Evolutionary conservation across 2,888 invertebrate genomes (phyloP).

Genomic region (Agriopis marginaria): DNA sequence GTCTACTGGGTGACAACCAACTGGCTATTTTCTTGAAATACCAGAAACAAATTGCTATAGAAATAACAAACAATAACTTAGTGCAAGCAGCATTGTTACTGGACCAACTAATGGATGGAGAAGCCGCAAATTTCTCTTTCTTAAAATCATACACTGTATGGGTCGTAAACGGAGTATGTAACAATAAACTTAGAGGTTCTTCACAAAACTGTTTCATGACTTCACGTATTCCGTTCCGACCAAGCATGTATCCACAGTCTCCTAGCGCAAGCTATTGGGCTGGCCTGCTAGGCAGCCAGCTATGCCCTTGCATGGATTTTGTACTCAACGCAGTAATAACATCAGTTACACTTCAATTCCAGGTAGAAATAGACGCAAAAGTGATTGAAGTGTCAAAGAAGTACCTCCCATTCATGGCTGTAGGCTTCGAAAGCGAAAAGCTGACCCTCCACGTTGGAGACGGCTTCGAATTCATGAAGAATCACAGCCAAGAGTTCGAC

Average conservation of each 20-base stretch:
- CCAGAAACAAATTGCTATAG: slow-evolving; percentile 83
- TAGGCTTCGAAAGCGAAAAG: slow-evolving; percentile 94
- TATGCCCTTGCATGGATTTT: no score
- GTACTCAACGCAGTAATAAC: not conserved
- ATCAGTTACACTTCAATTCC: slow-evolving; percentile 51
- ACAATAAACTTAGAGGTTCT: no score
- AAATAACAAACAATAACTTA: slow-evolving; percentile 88
- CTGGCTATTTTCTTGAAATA: slow-evolving; percentile 84
- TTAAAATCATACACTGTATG: slow-evolving; percentile 90
- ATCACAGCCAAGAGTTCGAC: slow-evolving; percentile 95
- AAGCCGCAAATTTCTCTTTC: slow-evolving; percentile 45
- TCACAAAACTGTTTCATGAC: no score
- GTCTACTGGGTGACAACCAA: slow-evolving; percentile 86
- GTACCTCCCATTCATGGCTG: slow-evolving; percentile 96
- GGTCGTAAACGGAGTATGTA: no score
- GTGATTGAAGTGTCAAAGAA: slow-evolving; percentile 96
- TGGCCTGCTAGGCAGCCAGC: no score
- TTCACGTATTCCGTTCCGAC: no score
- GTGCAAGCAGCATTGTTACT: slow-evolving; percentile 89
- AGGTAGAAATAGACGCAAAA: slow-evolving; percentile 98
- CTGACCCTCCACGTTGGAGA: slow-evolving; percentile 94
- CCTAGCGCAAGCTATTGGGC: no score
- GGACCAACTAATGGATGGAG: slow-evolving; percentile 87
- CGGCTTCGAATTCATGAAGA: slow-evolving; percentile 97
- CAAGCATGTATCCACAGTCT: no score